Evolutionary conservation across 2,113 vertebrate species (phyloP).

Genomic region (Nothoprocta pentlandii): DNA sequence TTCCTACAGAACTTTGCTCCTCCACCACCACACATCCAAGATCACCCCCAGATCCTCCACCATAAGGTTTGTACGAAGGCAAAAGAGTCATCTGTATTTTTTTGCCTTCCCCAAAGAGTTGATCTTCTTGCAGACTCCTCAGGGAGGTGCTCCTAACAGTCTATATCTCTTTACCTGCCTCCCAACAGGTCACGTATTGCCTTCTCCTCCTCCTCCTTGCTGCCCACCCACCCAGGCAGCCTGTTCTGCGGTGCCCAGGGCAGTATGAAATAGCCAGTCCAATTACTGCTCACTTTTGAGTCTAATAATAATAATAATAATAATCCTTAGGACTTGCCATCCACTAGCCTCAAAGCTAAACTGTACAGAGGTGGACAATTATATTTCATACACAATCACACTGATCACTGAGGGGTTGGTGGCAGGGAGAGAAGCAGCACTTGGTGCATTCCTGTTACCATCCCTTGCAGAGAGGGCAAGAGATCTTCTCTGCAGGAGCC

Average conservation of each 20-base stretch:
- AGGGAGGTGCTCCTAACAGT: too few relatives aligned
- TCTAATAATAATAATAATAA: not conserved
- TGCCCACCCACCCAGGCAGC: not conserved
- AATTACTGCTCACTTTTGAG: not conserved
- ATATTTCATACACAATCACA: not conserved
- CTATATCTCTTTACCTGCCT: not conserved
- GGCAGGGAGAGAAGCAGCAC: not conserved
- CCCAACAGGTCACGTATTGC: rapidly evolving
- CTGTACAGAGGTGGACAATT: not conserved
- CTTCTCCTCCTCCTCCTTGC: not conserved
- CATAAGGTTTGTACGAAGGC: not conserved
- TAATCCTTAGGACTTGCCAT: not conserved
- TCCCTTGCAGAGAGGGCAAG: not conserved
- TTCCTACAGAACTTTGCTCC: not conserved
- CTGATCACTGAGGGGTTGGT: not conserved
- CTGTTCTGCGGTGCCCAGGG: not conserved
- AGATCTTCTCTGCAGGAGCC: not conserved
- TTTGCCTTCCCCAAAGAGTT: not conserved
- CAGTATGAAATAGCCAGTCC: not conserved
- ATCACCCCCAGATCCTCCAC: not conserved
- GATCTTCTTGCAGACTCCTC: not conserved
- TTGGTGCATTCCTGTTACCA: rapidly evolving
- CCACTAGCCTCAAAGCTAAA: not conserved
- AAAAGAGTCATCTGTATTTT: not conserved
- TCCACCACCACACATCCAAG: not conserved